Evolutionary conservation across 2,797 vertebrate genomes (phyloP), one percentile per base, ranked within the genome.

Genomic region (Etheostoma nigrum): DNA sequence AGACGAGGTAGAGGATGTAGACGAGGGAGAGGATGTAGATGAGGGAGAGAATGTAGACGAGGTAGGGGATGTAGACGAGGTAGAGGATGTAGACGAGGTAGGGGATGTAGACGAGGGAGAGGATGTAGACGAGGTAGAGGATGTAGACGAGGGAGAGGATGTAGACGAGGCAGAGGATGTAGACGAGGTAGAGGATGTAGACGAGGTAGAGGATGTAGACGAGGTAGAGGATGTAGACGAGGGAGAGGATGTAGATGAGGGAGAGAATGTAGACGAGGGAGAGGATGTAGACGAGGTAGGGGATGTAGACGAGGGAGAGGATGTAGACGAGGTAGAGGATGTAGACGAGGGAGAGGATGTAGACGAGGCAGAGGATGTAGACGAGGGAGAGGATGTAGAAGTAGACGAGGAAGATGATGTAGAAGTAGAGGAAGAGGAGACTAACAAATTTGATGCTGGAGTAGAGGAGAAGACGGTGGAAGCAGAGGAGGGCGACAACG

Each of bases 381-480:
- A 27, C 0, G 2, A 40, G 1, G 13, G 33, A 1, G 57, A 57
- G 1, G 45, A 57, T n/a, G n/a, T n/a, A n/a, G n/a, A 33, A 10
- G 33, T 36, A 36, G 33, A 36, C 36, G 3, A 40, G 11, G 51
- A 27, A 2, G 53, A 45, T 1, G 23, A n/a, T 15, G 53, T 48
- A 0, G 14, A 44, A 0, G 23, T 36, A 5, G 54, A 71, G 0
- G 15, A 60, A 12, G 60, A 51, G 15, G 51, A 51, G 21, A 15
- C 1, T 27, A 33, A 47, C 2, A n/a, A 58, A 19, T 21, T 45
- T 12, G 14, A 74, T 0, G 9, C 23, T 2, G 5, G 40, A 23
- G 23, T n/a, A 4, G 60, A 60, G 14, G 15, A 69, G 27, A 47
- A 21, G 8, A 40, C 0, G 0, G 9, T 52, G 6, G 21, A 57